Evolutionary conservation across 2,888 invertebrate species (phyloP).

Genomic region (Fissipunctia ypsillon): DNA sequence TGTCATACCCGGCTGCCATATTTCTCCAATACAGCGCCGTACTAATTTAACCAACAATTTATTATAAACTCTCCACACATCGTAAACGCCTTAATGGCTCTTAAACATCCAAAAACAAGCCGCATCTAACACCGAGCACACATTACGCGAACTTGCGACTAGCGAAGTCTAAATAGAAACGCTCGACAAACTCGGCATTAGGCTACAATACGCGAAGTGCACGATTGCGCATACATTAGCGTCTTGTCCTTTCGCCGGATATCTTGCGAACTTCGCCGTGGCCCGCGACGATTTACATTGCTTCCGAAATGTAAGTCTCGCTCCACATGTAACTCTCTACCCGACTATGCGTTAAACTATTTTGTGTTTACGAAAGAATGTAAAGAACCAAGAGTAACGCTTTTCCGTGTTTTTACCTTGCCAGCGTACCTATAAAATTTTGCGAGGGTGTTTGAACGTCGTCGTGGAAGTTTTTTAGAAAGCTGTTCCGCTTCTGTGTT

Average conservation of each 20-base stretch:
- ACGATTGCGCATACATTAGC: constrained; percentile 89
- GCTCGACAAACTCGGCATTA: constrained; percentile 86
- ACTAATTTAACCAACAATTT: constrained; percentile 62
- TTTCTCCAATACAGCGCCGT: constrained; percentile 26
- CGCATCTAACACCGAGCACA: constrained; percentile 51
- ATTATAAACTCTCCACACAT: constrained; percentile 64
- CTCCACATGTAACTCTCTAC: constrained; percentile 76
- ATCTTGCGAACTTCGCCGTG: constrained; percentile 86
- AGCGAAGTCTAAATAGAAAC: constrained; percentile 81
- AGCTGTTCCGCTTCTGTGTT: constrained; percentile 41
- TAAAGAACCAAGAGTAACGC: constrained; percentile 63
- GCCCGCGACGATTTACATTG: constrained; percentile 88
- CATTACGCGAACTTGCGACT: constrained; percentile 56
- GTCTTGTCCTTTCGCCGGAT: constrained; percentile 89
- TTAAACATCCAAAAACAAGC: constrained; percentile 60
- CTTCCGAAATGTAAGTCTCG: constrained; percentile 86
- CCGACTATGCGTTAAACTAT: constrained; percentile 74
- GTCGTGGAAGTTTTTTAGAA: constrained; percentile 49
- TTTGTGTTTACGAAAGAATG: constrained; percentile 76
- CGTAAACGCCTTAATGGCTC: constrained; percentile 60
- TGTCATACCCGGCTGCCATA: constrained; percentile 38
- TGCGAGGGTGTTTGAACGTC: constrained; percentile 48
- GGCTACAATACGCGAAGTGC: constrained; percentile 87
- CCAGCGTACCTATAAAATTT: constrained; percentile 63
- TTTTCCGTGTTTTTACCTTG: constrained; percentile 63